Evolutionary conservation across 2,797 vertebrate genomes (phyloP), one percentile per base, ranked within the genome.

Genomic region (Sebastes ruberrimus): DNA sequence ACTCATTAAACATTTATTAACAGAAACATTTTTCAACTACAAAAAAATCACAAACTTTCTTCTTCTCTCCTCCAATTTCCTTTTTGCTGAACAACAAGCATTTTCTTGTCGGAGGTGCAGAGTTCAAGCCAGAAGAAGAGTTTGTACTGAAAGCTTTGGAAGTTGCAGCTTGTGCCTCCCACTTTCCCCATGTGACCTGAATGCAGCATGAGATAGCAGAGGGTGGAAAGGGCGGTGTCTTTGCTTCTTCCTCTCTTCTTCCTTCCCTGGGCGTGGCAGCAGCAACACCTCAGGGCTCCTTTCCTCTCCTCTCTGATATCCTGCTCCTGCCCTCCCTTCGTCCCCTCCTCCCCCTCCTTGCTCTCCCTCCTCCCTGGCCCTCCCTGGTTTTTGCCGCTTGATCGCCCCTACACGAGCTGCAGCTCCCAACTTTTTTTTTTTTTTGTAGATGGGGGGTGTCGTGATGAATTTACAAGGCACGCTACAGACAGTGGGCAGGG

Each of bases 381-480:
- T 76, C 80, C 68, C 53, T 80, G 74, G 0, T 53, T 78, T 85
- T 76, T 85, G 35, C 82, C 2, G 64, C 90, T 91, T 88, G 89
- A 91, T 93, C 67, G 18, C 77, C 55, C 78, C 74, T 80, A 35
- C 78, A 77, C 7, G 9, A 80, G 78, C 79, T 71, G 57, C 60
- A 83, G 82, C 78, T 82, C 82, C 75, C 59, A 70, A 67, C 66
- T 80, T 80, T 82, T 74, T 77, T 66, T 79, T n/a, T 55, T 30
- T 69, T 71, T 28, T 65, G 65, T 62, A 77, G 64, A 71, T 78
- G 72, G 66, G 68, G 82, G 85, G 70, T 83, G 79, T 85, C 22
- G 68, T 92, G 81, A 90, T 93, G 88, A 89, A 92, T 94, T 93
- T 90, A 93, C 93, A 92, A 92, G 87, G 82, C 74, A 59, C 83